These are phyloP conservation scores for Cydia pomonella DNA, from an alignment of 1,140 invertebrate species.

Conservation along the genomic window DNA sequence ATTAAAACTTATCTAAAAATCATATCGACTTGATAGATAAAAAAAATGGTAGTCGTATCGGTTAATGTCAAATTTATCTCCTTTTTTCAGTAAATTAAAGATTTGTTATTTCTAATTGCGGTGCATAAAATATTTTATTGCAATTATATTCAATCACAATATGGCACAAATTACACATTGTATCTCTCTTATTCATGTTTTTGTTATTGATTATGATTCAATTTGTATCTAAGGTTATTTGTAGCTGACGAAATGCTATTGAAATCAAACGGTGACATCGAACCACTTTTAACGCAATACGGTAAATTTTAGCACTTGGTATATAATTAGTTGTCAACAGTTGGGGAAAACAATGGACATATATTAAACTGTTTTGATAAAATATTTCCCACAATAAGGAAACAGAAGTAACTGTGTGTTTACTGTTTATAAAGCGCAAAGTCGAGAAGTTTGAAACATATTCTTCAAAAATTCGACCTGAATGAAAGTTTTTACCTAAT, in stretches of 20 bases:
- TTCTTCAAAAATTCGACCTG: too few relatives aligned
- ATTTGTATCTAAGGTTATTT: not conserved
- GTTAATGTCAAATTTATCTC: too few relatives aligned
- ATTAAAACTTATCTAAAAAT: too few relatives aligned
- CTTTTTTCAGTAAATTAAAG: too few relatives aligned
- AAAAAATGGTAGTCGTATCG: too few relatives aligned
- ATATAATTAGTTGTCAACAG: not conserved
- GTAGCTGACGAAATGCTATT: not conserved
- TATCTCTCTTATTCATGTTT: not conserved
- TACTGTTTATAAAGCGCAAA: too few relatives aligned
- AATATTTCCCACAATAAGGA: not conserved
- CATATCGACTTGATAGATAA: too few relatives aligned
- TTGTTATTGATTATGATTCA: not conserved
- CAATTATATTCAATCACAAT: not conserved
- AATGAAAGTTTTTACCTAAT: too few relatives aligned
- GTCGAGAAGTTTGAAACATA: too few relatives aligned
- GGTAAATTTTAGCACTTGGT: too few relatives aligned
- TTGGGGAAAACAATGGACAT: not conserved
- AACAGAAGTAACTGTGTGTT: not conserved
- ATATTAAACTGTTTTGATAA: not conserved
- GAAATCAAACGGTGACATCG: constrained; percentile 4
- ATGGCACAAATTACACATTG: not conserved
- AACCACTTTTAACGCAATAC: too few relatives aligned
- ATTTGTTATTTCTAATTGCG: too few relatives aligned
- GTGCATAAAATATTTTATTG: not conserved